Percentiles rank a stretch among this genome's conserved stretches.
These are phyloP conservation scores for Polymixis flavicincta DNA, from an alignment of 2,888 invertebrate genomes.

Conservation along the genomic window DNA sequence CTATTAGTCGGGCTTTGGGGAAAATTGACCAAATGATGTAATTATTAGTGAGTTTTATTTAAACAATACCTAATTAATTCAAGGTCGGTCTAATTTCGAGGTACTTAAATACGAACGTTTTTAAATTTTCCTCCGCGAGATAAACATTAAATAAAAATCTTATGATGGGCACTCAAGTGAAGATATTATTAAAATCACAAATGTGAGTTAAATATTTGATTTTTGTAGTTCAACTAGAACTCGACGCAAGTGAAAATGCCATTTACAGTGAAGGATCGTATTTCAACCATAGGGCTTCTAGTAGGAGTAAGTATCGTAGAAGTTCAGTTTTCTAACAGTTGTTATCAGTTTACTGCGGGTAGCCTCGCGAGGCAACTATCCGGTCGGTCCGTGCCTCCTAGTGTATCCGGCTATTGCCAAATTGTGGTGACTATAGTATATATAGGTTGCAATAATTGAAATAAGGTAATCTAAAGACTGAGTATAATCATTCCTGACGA, in stretches of 20 bases:
- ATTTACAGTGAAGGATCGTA: conserved; percentile 67
- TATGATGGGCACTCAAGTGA: not conserved
- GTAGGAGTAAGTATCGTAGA: conserved; percentile 35
- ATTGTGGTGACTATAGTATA: not conserved
- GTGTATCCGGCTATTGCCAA: not conserved
- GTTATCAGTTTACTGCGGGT: not conserved
- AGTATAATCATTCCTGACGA: not conserved
- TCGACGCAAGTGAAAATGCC: conserved; percentile 61
- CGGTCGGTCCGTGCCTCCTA: not conserved
- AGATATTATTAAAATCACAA: conserved; percentile 73
- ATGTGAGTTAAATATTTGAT: conserved; percentile 72
- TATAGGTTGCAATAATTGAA: not conserved
- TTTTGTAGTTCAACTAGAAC: conserved; percentile 19
- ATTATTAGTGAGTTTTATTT: conserved; percentile 7
- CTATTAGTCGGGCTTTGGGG: not conserved
- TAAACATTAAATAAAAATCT: not conserved
- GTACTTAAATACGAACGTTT: not conserved
- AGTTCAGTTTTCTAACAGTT: not conserved
- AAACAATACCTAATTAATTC: not conserved
- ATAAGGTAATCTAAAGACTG: not conserved
- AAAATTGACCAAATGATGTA: not conserved
- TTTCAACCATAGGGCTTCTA: conserved; percentile 46
- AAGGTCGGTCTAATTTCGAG: not conserved
- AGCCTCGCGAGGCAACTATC: not conserved
- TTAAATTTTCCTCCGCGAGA: not conserved